Evolutionary conservation across 2,797 vertebrate species (phyloP).

Genomic region (Phrynocephalus vlangalii): DNA sequence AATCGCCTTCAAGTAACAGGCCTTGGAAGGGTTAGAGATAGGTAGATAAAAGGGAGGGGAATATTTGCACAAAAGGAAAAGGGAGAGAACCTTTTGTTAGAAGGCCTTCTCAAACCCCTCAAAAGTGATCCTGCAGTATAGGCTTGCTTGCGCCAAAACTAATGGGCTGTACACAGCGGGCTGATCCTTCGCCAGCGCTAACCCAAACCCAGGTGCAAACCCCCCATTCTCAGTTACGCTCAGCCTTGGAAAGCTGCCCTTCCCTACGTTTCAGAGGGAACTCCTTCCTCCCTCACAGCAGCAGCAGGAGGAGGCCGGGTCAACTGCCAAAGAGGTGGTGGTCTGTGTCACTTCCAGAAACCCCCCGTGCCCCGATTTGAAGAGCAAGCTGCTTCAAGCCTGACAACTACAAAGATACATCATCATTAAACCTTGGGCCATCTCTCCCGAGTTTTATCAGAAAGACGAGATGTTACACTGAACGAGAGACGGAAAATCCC

Average conservation of each 20-base stretch:
- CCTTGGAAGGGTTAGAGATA: conserved; percentile 89
- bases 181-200: conserved; percentile 98
- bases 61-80: conserved; percentile 83
- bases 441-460: not conserved
- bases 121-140: conserved; percentile 99
- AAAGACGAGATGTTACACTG: not conserved
- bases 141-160: conserved; percentile 94
- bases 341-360: no score
- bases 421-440: no score
- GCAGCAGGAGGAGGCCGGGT: not conserved
- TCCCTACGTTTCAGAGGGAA: conserved; percentile 7
- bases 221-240: conserved; percentile 92
- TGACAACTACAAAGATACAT: not conserved
- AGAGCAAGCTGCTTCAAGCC: not conserved
- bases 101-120: conserved; percentile 87
- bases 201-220: conserved; percentile 93
- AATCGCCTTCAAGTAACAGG: conserved; percentile 99
- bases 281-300: no score
- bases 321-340: not conserved
- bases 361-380: not conserved
- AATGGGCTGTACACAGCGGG: conserved; percentile 94
- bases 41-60: conserved; percentile 80
- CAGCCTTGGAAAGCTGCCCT: not conserved
- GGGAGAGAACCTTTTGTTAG: conserved; percentile 87
- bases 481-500: not conserved